A percentile compares a stretch with the other conserved stretches of the same genome.
phyloP scores from a whole-genome alignment of 1,140 invertebrate species.

The Drosophila ficusphila region DNA sequence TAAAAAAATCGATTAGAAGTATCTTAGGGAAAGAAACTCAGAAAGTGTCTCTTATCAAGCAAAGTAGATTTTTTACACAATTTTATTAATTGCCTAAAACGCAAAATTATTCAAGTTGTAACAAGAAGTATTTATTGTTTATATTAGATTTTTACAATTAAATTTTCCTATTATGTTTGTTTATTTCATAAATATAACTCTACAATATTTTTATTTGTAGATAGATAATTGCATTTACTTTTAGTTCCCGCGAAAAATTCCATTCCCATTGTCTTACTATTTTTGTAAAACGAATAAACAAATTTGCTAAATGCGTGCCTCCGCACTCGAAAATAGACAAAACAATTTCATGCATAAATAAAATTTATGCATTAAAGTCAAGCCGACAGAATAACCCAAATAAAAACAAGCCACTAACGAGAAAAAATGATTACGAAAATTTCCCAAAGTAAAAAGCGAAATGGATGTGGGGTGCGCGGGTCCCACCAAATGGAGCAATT shows the following conservation, averaged over 20 bases:
- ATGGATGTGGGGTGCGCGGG: constrained; percentile 15
- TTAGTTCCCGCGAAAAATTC: constrained; percentile 4
- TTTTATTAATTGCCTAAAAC: no score
- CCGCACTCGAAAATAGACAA: constrained; percentile 7
- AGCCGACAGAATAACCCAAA: constrained; percentile 48
- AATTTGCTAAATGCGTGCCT: constrained; percentile 13
- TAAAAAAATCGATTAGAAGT: neutral
- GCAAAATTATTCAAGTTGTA: no score
- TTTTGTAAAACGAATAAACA: constrained; percentile 12
- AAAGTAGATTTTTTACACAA: neutral
- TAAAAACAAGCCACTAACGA: constrained; percentile 41
- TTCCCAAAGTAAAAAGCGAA: constrained; percentile 50
- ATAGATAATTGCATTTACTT: constrained; percentile 2
- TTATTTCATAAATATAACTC: no score
- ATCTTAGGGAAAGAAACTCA: neutral
- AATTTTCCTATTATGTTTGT: neutral
- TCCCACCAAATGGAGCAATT: constrained; percentile 53
- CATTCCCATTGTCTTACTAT: constrained; percentile 1
- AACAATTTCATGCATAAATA: constrained; percentile 38
- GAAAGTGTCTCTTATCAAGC: neutral
- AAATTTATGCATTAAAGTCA: constrained; percentile 43
- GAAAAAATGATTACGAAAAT: constrained; percentile 59
- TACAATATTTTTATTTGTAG: no score
- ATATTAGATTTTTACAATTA: no score
- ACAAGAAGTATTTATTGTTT: no score